Evolutionary conservation across 1,140 invertebrate genomes (phyloP).

Genomic region (Lepidostoma basale): DNA sequence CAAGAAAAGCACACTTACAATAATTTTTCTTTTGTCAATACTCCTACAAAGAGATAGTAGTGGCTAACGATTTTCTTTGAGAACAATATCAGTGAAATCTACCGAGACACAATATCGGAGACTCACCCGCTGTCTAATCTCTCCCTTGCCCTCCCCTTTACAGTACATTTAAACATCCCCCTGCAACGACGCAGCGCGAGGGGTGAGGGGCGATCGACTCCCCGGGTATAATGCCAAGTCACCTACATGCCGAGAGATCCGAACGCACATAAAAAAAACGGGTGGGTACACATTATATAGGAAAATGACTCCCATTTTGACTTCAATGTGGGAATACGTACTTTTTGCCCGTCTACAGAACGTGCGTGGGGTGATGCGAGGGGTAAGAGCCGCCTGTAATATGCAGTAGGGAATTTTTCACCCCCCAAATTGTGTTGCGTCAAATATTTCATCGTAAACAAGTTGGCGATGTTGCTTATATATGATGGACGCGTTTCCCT

Average conservation of each 20-base stretch:
- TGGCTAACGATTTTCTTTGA: slow-evolving; percentile 45
- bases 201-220: slow-evolving; percentile 8
- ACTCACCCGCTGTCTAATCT: slow-evolving; percentile 25
- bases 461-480: slow-evolving; percentile 45
- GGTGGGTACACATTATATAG: slow-evolving; percentile 45
- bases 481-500: slow-evolving; percentile 42
- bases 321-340: slow-evolving; percentile 37
- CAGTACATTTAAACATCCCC: slow-evolving; percentile 44
- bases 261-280: slow-evolving; percentile 35
- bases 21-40: slow-evolving; percentile 46
- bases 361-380: slow-evolving; percentile 19
- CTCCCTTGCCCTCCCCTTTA: slow-evolving; percentile 18
- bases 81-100: slow-evolving; percentile 45
- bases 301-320: slow-evolving; percentile 47
- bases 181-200: not conserved
- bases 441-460: slow-evolving; percentile 48
- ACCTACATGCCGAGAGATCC: slow-evolving; percentile 40
- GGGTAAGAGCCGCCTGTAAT: not conserved
- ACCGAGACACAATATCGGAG: slow-evolving; percentile 36
- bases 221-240: slow-evolving; percentile 35
- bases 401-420: slow-evolving; percentile 39
- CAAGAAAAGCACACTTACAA: slow-evolving; percentile 34
- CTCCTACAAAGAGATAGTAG: slow-evolving; percentile 38
- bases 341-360: slow-evolving; percentile 39
- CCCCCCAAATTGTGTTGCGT: slow-evolving; percentile 46